Evolutionary conservation across 2,888 invertebrate species (phyloP).

Genomic region (Apamea monoglypha): DNA sequence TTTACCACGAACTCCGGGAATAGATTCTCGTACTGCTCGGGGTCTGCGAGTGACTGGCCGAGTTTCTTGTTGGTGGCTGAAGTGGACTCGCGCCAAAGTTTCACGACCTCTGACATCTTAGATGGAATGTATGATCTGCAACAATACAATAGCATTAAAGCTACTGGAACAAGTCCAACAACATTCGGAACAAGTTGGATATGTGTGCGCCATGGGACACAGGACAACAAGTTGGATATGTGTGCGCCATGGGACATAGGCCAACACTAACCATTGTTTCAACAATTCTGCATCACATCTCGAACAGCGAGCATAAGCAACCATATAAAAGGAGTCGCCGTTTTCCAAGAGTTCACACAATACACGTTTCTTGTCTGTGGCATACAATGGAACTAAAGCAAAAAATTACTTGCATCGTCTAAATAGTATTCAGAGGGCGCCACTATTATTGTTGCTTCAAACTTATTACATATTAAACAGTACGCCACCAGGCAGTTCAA

Average conservation of each 20-base stretch:
- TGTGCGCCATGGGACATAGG: neutral
- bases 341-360: neutral
- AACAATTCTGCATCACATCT: neutral
- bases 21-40: conserved; percentile 98
- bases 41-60: conserved; percentile 98
- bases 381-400: neutral
- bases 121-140: conserved; percentile 97
- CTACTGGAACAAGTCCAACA: neutral
- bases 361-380: neutral
- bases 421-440: neutral
- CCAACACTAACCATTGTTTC: neutral
- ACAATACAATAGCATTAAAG: neutral
- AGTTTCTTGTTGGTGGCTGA: conserved; percentile 96
- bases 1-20: conserved; percentile 93
- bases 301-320: neutral
- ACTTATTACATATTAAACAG: neutral
- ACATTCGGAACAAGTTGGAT: neutral
- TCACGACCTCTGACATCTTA: conserved; percentile 96
- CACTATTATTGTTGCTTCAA: neutral
- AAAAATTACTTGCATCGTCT: neutral
- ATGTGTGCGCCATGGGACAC: no score
- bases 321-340: neutral
- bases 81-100: conserved; percentile 96
- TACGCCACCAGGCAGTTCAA: neutral
- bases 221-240: neutral